Evolutionary conservation across 1,140 invertebrate species (phyloP), one percentile per base, ranked within the genome.

Genomic region (Macrocentrus cingulum): DNA sequence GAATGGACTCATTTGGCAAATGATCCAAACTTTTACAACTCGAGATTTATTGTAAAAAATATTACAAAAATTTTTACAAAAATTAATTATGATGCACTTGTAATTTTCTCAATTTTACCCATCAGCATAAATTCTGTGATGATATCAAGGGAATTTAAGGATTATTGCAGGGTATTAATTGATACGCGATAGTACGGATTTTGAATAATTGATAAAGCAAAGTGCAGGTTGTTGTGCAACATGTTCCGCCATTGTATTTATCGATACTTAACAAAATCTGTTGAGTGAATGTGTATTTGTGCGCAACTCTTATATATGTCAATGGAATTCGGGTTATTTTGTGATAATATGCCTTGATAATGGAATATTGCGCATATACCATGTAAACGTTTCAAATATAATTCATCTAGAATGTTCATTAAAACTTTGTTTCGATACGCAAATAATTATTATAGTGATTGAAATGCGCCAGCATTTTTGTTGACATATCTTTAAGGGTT

Each of bases 251-350:
- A 34, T 50, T 23, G 42, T 50, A 56, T 61, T 56, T 52, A 61
- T 56, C 42, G 46, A 44, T 18, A 50, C 25, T 49, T 46, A 41
- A 20, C 37, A n/a, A 29, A 56, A 61, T 56, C 54, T 46, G 29
- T 23, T 34, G 32, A 56, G 56, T 56, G 16, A 56, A 20, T 45
- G 46, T 25, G 16, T 25, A 29, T 49, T 42, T 51, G 29, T 34
- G 7, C 5, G 7, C 13, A 2, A 7, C 48, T 60, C 51, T 41
- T 50, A 23, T 39, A 13, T 3, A 18, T 36, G 23, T 11, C 25
- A n/a, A n/a, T n/a, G n/a, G n/a, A n/a, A 11, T 16, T 7, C 13
- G 15, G 29, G 19, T 49, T 49, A 23, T 49, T 23, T 13, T 49
- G 13, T 8, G 46, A 49, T 49, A 51, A 51, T 51, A 36, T 37